Evolutionary conservation across 1,140 invertebrate species (phyloP).

Genomic region (Frieseomelitta varia): DNA sequence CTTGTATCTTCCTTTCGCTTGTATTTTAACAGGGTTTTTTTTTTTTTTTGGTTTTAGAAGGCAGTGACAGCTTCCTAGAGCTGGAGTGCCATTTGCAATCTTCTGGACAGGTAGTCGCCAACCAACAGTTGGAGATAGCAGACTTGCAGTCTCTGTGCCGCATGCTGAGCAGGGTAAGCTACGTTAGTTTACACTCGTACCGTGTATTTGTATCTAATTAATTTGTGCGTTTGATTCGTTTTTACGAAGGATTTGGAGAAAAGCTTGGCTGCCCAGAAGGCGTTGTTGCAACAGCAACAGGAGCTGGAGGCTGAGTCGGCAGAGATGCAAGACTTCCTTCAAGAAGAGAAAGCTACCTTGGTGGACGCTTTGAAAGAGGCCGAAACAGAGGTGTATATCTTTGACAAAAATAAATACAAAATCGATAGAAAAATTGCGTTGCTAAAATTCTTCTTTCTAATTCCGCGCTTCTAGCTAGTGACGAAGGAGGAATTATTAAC

Average conservation of each 20-base stretch:
- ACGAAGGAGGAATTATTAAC: slow-evolving; percentile 81
- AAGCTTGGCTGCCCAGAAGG: slow-evolving; percentile 85
- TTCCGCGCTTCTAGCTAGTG: slow-evolving; percentile 61
- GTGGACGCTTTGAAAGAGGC: slow-evolving; percentile 89
- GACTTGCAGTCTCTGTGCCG: slow-evolving; percentile 86
- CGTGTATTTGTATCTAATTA: too few species aligned
- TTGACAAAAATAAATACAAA: too few species aligned
- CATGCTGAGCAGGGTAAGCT: slow-evolving; percentile 84
- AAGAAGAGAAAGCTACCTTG: slow-evolving; percentile 88
- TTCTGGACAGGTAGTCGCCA: slow-evolving; percentile 87
- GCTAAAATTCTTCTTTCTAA: neutral
- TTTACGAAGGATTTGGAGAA: slow-evolving; percentile 85
- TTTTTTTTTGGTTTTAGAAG: slow-evolving; percentile 72
- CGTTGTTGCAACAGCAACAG: slow-evolving; percentile 87
- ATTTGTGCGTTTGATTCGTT: neutral
- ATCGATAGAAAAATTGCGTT: neutral
- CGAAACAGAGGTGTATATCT: slow-evolving; percentile 84
- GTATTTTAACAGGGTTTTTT: neutral
- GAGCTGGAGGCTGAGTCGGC: slow-evolving; percentile 87
- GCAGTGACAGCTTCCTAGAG: slow-evolving; percentile 87
- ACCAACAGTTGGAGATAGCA: slow-evolving; percentile 90
- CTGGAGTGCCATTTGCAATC: slow-evolving; percentile 89
- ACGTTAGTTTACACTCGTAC: neutral
- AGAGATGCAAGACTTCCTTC: slow-evolving; percentile 90
- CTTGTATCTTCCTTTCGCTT: neutral